These are phyloP conservation scores for Cheumatopsyche charites DNA, from an alignment of 1,140 invertebrate genomes.

Conservation along the genomic window DNA sequence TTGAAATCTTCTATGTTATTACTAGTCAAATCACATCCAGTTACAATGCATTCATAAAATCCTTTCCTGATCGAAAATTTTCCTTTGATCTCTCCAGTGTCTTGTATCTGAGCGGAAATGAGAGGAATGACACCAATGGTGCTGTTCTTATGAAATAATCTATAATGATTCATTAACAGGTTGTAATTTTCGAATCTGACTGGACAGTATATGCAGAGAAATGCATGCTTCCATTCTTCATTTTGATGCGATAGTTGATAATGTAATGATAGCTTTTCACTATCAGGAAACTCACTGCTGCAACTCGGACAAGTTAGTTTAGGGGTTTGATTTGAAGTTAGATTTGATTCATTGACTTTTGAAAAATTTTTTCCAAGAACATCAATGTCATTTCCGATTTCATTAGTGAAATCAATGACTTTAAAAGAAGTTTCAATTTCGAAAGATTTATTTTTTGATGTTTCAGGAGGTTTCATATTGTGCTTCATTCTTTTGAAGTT, in stretches of 20 bases:
- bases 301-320: background rate
- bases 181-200: slow-evolving; percentile 1
- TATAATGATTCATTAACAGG: background rate
- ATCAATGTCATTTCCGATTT: no score
- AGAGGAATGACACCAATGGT: slow-evolving; percentile 15
- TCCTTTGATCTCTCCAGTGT: slow-evolving; percentile 20
- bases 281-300: background rate
- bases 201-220: slow-evolving; percentile 1
- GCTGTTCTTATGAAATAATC: background rate
- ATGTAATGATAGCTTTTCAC: background rate
- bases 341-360: no score
- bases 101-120: background rate
- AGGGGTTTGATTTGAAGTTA: background rate
- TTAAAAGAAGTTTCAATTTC: no score
- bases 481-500: background rate
- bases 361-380: no score
- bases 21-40: background rate
- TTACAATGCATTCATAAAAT: slow-evolving; percentile 11
- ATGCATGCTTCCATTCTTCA: background rate
- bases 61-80: background rate
- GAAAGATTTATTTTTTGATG: no score
- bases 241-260: background rate
- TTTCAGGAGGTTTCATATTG: no score
- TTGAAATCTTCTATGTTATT: background rate
- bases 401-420: no score